Evolutionary conservation across 2,888 invertebrate genomes (phyloP).

Genomic region (Deilephila elpenor): DNA sequence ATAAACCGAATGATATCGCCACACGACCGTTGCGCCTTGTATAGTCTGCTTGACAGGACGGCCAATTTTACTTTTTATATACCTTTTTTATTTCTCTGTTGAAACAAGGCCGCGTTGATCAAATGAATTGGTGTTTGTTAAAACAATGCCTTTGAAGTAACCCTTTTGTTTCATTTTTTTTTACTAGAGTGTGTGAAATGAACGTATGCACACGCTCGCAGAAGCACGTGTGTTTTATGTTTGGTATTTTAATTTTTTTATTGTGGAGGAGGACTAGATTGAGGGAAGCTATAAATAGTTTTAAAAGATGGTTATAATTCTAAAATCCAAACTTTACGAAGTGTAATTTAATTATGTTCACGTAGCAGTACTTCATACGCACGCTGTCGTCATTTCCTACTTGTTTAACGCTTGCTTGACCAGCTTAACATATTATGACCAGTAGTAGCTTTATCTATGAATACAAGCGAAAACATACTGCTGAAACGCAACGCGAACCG

Average conservation of each 20-base stretch:
- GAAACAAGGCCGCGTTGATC: slow-evolving; percentile 17
- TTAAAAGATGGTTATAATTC: neutral
- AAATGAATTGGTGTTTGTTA: slow-evolving; percentile 28
- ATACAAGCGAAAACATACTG: too few species aligned
- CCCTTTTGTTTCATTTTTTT: neutral
- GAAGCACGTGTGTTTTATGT: neutral
- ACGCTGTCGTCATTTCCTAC: too few species aligned
- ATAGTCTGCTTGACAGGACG: slow-evolving; percentile 21
- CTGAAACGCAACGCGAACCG: too few species aligned
- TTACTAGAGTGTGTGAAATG: neutral
- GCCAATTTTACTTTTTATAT: slow-evolving; percentile 24
- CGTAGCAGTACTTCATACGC: neutral
- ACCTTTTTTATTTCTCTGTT: slow-evolving; percentile 17
- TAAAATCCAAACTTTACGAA: neutral
- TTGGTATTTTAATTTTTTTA: neutral
- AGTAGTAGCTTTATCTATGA: too few species aligned
- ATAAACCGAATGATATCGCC: slow-evolving; percentile 24
- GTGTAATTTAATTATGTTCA: neutral
- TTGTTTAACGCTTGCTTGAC: too few species aligned
- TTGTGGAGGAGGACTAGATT: neutral
- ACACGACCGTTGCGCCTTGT: neutral
- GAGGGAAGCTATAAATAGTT: neutral
- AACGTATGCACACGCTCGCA: neutral
- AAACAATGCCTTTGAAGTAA: slow-evolving; percentile 11
- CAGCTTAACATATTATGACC: too few species aligned